A percentile compares a stretch with the other conserved stretches of the same genome.
These are phyloP conservation scores for Andrena praecox DNA, from an alignment of 2,888 invertebrate species.

Conservation along the genomic window DNA sequence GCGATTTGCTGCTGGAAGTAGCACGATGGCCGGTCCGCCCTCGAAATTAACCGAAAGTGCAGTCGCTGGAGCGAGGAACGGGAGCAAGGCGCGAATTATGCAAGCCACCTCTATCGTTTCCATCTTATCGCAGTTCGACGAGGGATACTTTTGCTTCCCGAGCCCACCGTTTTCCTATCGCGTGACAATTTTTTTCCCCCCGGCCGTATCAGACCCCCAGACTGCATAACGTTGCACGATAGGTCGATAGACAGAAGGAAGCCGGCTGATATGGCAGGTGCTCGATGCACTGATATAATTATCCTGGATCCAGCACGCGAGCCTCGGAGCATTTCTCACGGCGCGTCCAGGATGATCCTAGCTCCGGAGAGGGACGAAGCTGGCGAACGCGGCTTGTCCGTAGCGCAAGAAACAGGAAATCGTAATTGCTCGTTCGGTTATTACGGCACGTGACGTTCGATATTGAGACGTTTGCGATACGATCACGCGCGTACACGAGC, in stretches of 20 bases:
- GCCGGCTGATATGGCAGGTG: conserved; percentile 37
- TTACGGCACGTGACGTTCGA: conserved; percentile 48
- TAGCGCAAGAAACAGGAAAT: conserved; percentile 61
- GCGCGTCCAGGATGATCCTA: conserved; percentile 22
- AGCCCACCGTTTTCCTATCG: neutral
- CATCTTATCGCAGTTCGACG: neutral
- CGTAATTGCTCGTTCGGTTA: conserved; percentile 60
- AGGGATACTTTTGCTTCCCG: neutral
- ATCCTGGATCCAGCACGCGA: conserved; percentile 47
- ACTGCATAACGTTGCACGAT: neutral
- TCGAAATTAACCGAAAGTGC: conserved; percentile 14
- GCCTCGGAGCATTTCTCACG: conserved; percentile 31
- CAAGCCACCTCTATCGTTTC: neutral
- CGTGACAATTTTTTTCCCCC: conserved; percentile 25
- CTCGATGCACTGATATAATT: conserved; percentile 52
- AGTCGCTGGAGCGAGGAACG: neutral
- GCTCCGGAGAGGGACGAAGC: conserved; percentile 16
- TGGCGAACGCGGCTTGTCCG: conserved; percentile 8
- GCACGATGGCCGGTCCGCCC: neutral
- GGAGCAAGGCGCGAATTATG: neutral
- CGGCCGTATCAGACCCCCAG: neutral
- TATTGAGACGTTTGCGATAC: conserved; percentile 55
- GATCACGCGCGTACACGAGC: conserved; percentile 46
- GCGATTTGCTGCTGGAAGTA: conserved; percentile 12
- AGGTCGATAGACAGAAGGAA: conserved; percentile 7